These are phyloP conservation scores for Drosophila seguyi DNA, from an alignment of 1,140 invertebrate genomes.

Conservation along the genomic window DNA sequence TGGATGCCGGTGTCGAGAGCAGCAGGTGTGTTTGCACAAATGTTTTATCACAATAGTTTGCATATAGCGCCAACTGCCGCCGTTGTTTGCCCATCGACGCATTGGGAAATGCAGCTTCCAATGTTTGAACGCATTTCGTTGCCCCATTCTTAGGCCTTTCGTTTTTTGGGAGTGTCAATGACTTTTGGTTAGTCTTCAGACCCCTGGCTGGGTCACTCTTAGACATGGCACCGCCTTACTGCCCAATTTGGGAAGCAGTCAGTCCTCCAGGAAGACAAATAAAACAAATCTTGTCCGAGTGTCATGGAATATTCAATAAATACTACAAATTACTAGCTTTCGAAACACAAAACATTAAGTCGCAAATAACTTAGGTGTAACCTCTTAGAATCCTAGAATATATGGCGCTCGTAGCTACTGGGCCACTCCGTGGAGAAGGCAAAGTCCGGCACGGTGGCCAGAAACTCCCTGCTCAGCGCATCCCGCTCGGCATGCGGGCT, in stretches of 20 bases:
- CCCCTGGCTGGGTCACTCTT: neutral
- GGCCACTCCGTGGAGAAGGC: constrained; percentile 52
- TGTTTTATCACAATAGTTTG: constrained; percentile 38
- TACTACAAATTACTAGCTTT: neutral
- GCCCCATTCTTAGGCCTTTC: constrained; percentile 8
- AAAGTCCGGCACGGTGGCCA: constrained; percentile 38
- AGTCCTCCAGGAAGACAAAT: constrained; percentile 1
- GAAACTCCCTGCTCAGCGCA: constrained; percentile 13
- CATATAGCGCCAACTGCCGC: constrained; percentile 1
- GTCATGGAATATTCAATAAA: constrained; percentile 3
- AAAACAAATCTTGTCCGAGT: neutral
- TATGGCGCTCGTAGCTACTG: constrained; percentile 49
- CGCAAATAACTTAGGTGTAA: neutral
- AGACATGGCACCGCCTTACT: neutral
- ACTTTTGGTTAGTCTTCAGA: constrained; percentile 5
- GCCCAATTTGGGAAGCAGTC: neutral
- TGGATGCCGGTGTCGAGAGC: neutral
- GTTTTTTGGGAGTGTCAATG: constrained; percentile 21
- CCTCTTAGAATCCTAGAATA: constrained; percentile 40
- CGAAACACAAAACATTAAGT: neutral
- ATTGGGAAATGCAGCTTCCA: constrained; percentile 58
- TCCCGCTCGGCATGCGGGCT: constrained; percentile 40
- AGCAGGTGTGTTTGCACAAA: constrained; percentile 57
- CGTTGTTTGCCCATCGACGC: constrained; percentile 41
- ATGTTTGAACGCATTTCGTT: constrained; percentile 28